Percentiles rank a stretch among this genome's conserved stretches.
Conservation (phyloP, 2,113 vertebrate genomes). For the Vombatus ursinus region DNA sequence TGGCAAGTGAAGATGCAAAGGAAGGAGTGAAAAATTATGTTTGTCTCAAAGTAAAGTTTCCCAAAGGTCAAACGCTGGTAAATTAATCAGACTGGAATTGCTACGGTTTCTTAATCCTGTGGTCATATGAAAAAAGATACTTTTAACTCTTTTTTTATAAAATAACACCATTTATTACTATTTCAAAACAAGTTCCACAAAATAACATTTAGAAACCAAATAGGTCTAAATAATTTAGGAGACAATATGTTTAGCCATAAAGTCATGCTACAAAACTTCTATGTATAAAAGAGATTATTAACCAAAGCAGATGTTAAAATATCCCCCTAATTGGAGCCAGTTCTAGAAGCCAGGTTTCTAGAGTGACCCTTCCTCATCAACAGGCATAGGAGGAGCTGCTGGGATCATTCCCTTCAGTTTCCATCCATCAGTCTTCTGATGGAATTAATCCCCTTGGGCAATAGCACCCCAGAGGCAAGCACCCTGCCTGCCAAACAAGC, state of each 20-base stretch:
- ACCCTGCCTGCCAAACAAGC: constrained; percentile 51
- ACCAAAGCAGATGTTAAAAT: constrained; percentile 78
- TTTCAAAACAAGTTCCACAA: constrained; percentile 83
- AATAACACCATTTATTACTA: constrained; percentile 84
- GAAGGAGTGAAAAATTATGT: background rate
- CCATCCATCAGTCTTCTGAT: constrained; percentile 33
- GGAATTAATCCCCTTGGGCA: constrained; percentile 40
- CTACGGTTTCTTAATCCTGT: constrained; percentile 43
- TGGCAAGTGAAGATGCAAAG: background rate
- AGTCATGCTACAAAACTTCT: constrained; percentile 84
- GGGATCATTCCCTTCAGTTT: constrained; percentile 19
- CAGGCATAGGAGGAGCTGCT: background rate
- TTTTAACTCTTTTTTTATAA: constrained; percentile 76
- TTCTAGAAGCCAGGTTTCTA: constrained; percentile 70
- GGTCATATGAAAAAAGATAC: constrained; percentile 35
- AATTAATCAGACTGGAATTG: constrained; percentile 1
- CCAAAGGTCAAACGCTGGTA: background rate
- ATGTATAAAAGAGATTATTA: constrained; percentile 81
- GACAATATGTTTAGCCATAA: constrained; percentile 80
- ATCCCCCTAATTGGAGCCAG: constrained; percentile 77
- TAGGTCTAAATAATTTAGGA: constrained; percentile 84
- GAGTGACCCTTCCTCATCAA: constrained; percentile 46
- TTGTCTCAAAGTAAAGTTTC: constrained; percentile 52
- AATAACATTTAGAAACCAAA: constrained; percentile 81
- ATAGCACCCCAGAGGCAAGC: constrained; percentile 60